Percentiles rank a stretch among this genome's conserved stretches.
Evolutionary conservation across 1,140 invertebrate genomes (phyloP).

Genomic region (Euura lappo): DNA sequence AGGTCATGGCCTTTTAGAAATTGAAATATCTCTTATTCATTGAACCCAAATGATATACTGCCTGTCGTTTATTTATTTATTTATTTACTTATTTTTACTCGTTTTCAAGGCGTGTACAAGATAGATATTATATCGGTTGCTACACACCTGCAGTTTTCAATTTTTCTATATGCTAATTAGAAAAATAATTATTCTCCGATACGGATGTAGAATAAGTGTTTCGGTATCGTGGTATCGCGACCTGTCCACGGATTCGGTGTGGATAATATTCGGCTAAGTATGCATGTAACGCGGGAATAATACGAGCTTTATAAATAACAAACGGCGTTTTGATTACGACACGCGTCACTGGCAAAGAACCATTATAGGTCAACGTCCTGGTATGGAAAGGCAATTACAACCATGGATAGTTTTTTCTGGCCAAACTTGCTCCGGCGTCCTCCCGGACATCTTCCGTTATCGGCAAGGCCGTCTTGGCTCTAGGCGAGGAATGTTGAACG

Average conservation of each 20-base stretch:
- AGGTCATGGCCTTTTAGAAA: too few relatives aligned
- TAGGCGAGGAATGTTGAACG: slow-evolving; percentile 6
- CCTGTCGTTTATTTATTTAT: too few relatives aligned
- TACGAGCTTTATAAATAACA: background rate
- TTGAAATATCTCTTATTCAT: too few relatives aligned
- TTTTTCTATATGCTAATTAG: too few relatives aligned
- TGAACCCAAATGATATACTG: too few relatives aligned
- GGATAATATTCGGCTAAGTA: background rate
- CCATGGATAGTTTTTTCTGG: background rate
- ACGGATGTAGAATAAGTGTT: too few relatives aligned
- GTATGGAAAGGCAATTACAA: slow-evolving; percentile 7
- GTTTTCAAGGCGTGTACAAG: too few relatives aligned
- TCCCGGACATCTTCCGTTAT: slow-evolving; percentile 6
- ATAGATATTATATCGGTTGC: too few relatives aligned
- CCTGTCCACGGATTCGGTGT: background rate
- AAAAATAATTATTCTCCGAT: too few relatives aligned
- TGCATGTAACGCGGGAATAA: background rate
- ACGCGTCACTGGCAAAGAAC: background rate
- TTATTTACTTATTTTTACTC: too few relatives aligned
- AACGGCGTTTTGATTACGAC: slow-evolving; percentile 1
- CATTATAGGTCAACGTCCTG: slow-evolving; percentile 1
- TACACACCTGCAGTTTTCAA: too few relatives aligned
- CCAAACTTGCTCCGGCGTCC: slow-evolving; percentile 1
- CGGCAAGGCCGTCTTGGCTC: slow-evolving; percentile 4
- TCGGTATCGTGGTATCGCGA: too few relatives aligned